Percentiles rank a stretch among this genome's conserved stretches.
phyloP scores from a whole-genome alignment of 2,113 vertebrate species.

The Mesoclemmys tuberculata region DNA sequence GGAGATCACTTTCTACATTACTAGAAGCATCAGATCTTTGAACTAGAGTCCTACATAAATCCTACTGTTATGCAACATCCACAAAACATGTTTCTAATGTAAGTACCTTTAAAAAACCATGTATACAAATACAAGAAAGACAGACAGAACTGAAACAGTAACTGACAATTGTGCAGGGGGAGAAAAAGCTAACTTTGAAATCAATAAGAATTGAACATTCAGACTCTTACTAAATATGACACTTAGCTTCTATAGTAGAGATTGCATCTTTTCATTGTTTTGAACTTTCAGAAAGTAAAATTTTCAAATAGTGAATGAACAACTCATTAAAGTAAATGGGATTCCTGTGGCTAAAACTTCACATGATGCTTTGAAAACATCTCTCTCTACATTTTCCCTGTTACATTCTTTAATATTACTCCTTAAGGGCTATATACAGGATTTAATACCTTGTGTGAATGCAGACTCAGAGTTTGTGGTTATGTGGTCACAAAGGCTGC shows the following conservation, averaged over 20 bases:
- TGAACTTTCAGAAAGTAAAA: background rate
- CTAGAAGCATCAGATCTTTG: slow-evolving; percentile 40
- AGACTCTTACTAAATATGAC: background rate
- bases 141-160: background rate
- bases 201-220: background rate
- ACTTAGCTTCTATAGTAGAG: background rate
- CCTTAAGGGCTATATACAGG: background rate
- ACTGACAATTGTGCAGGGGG: background rate
- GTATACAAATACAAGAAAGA: slow-evolving; percentile 58
- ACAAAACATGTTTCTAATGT: slow-evolving; percentile 65
- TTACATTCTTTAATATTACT: background rate
- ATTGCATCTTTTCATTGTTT: background rate
- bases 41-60: slow-evolving; percentile 58
- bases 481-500: background rate
- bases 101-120: slow-evolving; percentile 70
- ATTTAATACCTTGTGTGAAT: background rate
- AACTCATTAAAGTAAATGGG: background rate
- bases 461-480: background rate
- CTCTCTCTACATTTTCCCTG: background rate
- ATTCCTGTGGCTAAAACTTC: background rate
- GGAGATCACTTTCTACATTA: background rate
- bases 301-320: background rate
- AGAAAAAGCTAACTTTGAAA: background rate
- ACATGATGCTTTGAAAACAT: background rate
- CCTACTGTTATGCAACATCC: slow-evolving; percentile 55